Base-by-base conservation (phyloP, 2,113 vertebrate species). In the Hippocampus guttulatus region DNA sequence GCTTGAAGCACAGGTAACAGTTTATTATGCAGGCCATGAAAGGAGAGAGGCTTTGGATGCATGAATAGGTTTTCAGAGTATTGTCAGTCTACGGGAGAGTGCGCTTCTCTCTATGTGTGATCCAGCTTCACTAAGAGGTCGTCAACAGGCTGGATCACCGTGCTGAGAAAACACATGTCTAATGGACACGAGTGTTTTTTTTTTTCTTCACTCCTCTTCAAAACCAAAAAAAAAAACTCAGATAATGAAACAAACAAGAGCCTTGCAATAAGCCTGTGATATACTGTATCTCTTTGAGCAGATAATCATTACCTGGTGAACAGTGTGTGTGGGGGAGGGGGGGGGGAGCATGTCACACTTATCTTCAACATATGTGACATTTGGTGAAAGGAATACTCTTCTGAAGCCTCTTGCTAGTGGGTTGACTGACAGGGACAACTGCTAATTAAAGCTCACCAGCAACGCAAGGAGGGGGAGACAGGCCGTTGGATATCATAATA, bases 151-250 rank as follows among this genome's bases (percentile, higher is more conserved):
- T 1, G 15, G 51, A 52, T 30, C 71, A 33, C 64, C 43, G 63
- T 14, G 16, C 68, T 40, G 64, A 78, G 40, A 72, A 85, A 78
- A 81, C 71, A 79, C 70, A 83, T 52, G 69, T 82, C 82, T 88
- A 90, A 88, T 88, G 88, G 87, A 88, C 68, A 78, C 51, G 83
- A 90, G 87, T 84, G 80, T 84, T 64, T 78, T 78, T 81, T 87
- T 84, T 67, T 78, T 79, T 74, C 71, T 57, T 62, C 51, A 61
- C 27, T 3, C 52, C 52, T 23, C 7, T 68, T 69, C 75, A 79
- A 33, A 66, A 75, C 30, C 30, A 60, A 73, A 66, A 68, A 69
- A 69, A 75, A 49, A 68, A 40, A 20, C 4, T 9, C 10, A 54
- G 60, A 70, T 74, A 84, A 87, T 86, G 78, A 88, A 87, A 85